Percentiles rank a stretch among this genome's conserved stretches.
phyloP scores from a whole-genome alignment of 2,113 vertebrate species.

The Pteronura brasiliensis region DNA sequence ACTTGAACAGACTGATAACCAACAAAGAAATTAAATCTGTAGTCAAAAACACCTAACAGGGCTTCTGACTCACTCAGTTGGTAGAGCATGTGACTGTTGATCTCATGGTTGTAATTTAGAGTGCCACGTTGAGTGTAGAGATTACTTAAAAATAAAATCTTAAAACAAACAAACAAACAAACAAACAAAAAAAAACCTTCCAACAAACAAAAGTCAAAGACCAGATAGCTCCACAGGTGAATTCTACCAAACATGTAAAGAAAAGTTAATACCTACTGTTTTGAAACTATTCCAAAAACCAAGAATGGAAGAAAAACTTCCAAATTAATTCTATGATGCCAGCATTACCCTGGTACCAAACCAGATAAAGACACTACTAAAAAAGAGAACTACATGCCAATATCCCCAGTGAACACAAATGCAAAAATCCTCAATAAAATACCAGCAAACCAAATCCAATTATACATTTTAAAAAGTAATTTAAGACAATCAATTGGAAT shows the following conservation, averaged over 20 bases:
- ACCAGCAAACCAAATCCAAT: not conserved
- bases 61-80: not conserved
- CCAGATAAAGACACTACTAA: too few relatives aligned
- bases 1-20: not conserved
- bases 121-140: not conserved
- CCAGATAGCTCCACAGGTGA: not conserved
- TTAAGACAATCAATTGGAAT: not conserved
- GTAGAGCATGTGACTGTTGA: not conserved
- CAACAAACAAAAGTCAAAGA: not conserved
- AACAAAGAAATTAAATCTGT: not conserved
- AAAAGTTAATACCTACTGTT: not conserved
- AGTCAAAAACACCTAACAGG: not conserved
- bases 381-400: not conserved
- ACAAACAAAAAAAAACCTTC: not conserved
- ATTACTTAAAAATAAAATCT: not conserved
- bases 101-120: not conserved
- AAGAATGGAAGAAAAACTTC: not conserved
- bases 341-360: not conserved
- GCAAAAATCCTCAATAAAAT: not conserved
- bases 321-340: not conserved
- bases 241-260: not conserved
- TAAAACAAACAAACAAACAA: not conserved
- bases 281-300: not conserved
- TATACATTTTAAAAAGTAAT: not conserved
- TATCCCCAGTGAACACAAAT: not conserved